Evolutionary conservation across 1,140 invertebrate genomes (phyloP).

Genomic region (Archegozetes longisetosus): DNA sequence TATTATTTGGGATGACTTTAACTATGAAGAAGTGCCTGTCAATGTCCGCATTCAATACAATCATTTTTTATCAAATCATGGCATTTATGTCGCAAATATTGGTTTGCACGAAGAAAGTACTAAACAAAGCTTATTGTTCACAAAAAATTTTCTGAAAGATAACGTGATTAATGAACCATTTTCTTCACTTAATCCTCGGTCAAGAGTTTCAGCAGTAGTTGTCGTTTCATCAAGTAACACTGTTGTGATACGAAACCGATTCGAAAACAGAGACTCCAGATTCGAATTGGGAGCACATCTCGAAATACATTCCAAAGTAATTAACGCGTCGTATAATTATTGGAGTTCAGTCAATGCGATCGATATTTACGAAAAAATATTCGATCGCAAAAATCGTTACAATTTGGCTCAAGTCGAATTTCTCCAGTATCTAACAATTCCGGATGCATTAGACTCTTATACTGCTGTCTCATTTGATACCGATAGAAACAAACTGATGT

Average conservation of each 20-base stretch:
- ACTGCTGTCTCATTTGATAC: slow-evolving; percentile 23
- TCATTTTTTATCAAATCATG: slow-evolving; percentile 67
- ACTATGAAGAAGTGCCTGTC: slow-evolving; percentile 31
- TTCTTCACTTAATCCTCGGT: slow-evolving; percentile 59
- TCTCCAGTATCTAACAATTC: slow-evolving; percentile 54
- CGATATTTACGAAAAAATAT: slow-evolving; percentile 51
- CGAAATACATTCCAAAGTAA: slow-evolving; percentile 76
- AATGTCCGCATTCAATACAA: slow-evolving; percentile 67
- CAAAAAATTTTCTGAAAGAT: slow-evolving; percentile 65
- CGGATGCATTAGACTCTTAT: slow-evolving; percentile 24
- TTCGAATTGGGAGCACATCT: slow-evolving; percentile 92
- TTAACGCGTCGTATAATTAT: slow-evolving; percentile 90
- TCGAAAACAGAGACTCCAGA: slow-evolving; percentile 71
- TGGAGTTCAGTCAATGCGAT: slow-evolving; percentile 42
- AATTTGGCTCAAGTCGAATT: slow-evolving; percentile 74
- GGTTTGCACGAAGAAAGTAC: slow-evolving; percentile 70
- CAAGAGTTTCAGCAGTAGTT: slow-evolving; percentile 71
- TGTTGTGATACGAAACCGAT: slow-evolving; percentile 70
- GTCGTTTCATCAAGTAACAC: slow-evolving; percentile 73
- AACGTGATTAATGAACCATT: slow-evolving; percentile 81
- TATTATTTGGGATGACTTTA: slow-evolving; percentile 28
- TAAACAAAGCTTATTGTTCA: slow-evolving; percentile 62
- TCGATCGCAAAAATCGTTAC: slow-evolving; percentile 77
- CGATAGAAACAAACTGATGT: slow-evolving; percentile 21
- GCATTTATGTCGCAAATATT: slow-evolving; percentile 68